These are phyloP conservation scores for Todus mexicanus DNA, from an alignment of 2,797 vertebrate genomes.

Conservation along the genomic window DNA sequence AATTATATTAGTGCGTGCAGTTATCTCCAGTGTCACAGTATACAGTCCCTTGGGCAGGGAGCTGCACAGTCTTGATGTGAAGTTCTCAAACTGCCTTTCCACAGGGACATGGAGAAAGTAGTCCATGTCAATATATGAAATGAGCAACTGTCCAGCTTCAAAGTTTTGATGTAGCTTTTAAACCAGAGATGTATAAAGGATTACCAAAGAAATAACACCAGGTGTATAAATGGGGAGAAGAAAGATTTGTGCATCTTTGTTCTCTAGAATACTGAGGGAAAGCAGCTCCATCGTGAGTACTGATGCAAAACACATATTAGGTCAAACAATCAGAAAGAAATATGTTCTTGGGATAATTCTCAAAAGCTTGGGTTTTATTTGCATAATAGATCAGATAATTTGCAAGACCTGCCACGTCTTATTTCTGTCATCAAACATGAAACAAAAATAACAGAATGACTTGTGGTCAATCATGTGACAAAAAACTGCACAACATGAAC, in stretches of 20 bases:
- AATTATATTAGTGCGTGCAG: not conserved
- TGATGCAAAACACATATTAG: not conserved
- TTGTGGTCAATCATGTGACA: not conserved
- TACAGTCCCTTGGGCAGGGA: accelerated
- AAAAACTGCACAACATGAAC: not conserved
- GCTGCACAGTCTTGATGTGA: not conserved
- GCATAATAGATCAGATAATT: conserved; percentile 5
- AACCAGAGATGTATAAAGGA: not conserved
- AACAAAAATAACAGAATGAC: conserved; percentile 24
- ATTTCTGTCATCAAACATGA: conserved; percentile 20
- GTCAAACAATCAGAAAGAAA: not conserved
- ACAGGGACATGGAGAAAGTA: not conserved
- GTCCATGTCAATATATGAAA: accelerated
- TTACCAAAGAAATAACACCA: not conserved
- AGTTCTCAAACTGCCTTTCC: not conserved
- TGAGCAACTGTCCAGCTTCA: not conserved
- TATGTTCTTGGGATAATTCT: not conserved
- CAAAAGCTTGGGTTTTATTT: not conserved
- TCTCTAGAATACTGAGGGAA: not conserved
- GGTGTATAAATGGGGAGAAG: not conserved
- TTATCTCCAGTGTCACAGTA: not conserved
- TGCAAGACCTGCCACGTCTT: not conserved
- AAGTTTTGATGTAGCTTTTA: not conserved
- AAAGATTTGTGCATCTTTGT: not conserved
- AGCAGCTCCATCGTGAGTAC: not conserved